These are phyloP conservation scores for Anguilla rostrata DNA, from an alignment of 2,113 vertebrate genomes.

Conservation along the genomic window DNA sequence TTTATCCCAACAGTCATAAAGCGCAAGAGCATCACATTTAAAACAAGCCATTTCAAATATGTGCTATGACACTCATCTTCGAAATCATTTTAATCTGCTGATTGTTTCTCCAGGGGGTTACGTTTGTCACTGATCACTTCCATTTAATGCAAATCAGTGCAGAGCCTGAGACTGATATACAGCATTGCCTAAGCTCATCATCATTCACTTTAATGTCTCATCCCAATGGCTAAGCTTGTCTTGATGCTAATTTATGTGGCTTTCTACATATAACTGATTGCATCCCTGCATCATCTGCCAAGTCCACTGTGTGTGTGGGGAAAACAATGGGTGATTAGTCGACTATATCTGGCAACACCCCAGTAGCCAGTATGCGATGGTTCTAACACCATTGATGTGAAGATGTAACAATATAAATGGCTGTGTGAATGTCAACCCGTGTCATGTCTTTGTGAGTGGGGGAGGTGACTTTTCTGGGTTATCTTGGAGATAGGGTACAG, in stretches of 20 bases:
- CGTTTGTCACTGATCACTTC: background rate
- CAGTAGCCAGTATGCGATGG: too few species aligned
- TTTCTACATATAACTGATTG: background rate
- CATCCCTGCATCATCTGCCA: background rate
- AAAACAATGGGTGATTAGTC: too few species aligned
- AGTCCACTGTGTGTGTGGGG: too few species aligned
- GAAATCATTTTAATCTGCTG: background rate
- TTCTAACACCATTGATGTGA: too few species aligned
- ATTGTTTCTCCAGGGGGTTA: background rate
- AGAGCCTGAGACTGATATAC: background rate
- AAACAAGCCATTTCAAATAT: background rate
- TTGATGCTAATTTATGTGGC: background rate
- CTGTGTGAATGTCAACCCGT: too few species aligned
- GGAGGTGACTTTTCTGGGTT: too few species aligned
- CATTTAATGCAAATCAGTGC: background rate
- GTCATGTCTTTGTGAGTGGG: too few species aligned
- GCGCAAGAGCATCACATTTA: background rate
- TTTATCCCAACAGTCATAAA: background rate
- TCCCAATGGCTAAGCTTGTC: background rate
- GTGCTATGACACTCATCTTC: background rate
- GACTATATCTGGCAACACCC: too few species aligned
- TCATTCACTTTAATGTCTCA: background rate
- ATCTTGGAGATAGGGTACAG: background rate
- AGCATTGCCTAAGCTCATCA: background rate
- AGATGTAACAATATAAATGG: too few species aligned